Base-by-base conservation (phyloP, 1,140 invertebrate species). In the Mycetomoellerius zeteki region DNA sequence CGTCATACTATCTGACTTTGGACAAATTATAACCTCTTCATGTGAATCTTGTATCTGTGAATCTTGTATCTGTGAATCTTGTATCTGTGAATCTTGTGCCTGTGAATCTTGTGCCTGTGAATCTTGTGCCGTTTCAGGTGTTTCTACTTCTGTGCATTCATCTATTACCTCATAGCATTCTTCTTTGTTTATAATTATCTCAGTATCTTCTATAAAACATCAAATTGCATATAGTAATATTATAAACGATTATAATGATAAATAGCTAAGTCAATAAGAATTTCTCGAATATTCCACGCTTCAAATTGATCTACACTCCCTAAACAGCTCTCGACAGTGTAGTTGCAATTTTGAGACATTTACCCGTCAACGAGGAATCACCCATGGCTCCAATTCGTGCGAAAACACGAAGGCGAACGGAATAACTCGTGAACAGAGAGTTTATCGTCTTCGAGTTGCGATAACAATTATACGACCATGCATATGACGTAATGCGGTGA, bases 111-210 rank as follows among this genome's bases (percentile, higher is more conserved):
- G 33, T 6, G 24, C 60, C 5, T 78, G 21, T n/a, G 62, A 21
- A 12, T 88, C 80, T 54, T 89, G 60, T 3, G n/a, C 4, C 24
- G 6, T 65, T 86, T 80, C 89, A 62, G 54, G n/a, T n/a, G 27
- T 21, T 3, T 94, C 93, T 52, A 92, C 90, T 72, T 89, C 92
- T 2, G 65, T 47, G 78, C 92, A 93, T 80, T 93, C 93, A 58
- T 94, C 93, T 52, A 93, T 65, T 37, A 94, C 85, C 85, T 94
- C 81, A 75, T 93, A 92, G 7, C 91, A 88, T 58, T 91, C 91
- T 12, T 90, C 91, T 75, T 92, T 90, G 56, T 91, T 90, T 37
- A 75, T 87, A 71, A 89, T 64, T 86, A 56, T 71, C 27, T 80
- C 90, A 43, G 73, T 78, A 69, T 88, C 86, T 47, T 92, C 92